Percentiles rank a stretch among this genome's conserved stretches.
Evolutionary conservation across 2,113 vertebrate genomes (phyloP).

Genomic region (Sturnira hondurensis): DNA sequence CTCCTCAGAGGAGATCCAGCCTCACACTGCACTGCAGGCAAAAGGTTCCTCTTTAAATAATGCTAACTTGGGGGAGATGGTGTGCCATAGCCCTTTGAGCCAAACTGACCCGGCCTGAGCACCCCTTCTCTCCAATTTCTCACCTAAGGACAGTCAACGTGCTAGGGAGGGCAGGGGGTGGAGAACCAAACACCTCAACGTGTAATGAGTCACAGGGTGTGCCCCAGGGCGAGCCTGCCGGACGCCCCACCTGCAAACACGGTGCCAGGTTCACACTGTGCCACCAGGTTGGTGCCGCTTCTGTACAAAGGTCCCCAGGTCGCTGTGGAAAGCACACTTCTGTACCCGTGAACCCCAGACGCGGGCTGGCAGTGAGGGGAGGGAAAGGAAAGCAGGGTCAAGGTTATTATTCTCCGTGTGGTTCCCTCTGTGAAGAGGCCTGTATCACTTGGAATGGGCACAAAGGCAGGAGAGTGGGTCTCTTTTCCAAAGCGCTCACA

Average conservation of each 20-base stretch:
- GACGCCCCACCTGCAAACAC: rapidly evolving
- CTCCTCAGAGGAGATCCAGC: not conserved
- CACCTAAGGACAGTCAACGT: not conserved
- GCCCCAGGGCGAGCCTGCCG: not conserved
- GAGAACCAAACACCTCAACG: not conserved
- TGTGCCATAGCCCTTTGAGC: not conserved
- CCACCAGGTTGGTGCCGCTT: rapidly evolving
- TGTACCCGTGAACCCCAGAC: not conserved
- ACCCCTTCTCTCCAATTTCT: not conserved
- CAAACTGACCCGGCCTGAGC: not conserved
- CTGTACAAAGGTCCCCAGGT: not conserved
- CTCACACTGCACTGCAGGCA: not conserved
- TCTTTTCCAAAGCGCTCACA: not conserved
- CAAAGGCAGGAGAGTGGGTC: rapidly evolving
- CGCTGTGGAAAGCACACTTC: rapidly evolving
- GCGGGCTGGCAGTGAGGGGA: not conserved
- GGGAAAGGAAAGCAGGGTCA: not conserved
- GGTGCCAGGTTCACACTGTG: rapidly evolving
- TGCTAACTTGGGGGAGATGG: no score
- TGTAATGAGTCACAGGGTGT: not conserved
- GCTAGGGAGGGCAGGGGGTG: not conserved
- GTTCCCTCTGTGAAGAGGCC: not conserved
- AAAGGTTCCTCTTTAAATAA: not conserved
- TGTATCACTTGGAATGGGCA: not conserved
- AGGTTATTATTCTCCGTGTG: not conserved